Percentiles rank a stretch among this genome's conserved stretches.
phyloP scores from a whole-genome alignment of 2,888 invertebrate genomes.

The Paralinhomoeus sp. region DNA sequence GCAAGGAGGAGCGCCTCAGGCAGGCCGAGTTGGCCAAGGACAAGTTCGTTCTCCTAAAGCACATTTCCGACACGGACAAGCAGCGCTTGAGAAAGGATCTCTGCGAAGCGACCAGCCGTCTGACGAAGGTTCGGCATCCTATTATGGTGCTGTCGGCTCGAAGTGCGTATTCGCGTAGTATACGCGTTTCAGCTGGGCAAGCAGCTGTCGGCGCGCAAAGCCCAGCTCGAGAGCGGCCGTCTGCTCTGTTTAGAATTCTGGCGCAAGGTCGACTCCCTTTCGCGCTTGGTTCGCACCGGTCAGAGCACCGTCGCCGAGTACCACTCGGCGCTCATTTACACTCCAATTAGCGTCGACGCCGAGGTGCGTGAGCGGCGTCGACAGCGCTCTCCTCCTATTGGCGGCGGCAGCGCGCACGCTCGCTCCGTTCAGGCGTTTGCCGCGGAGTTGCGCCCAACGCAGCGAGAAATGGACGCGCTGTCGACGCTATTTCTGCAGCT shows the following conservation, averaged over 20 bases:
- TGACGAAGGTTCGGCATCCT: conserved; percentile 1
- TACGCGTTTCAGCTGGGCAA: neutral
- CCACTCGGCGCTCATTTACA: conserved; percentile 18
- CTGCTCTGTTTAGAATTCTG: conserved; percentile 14
- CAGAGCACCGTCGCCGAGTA: conserved; percentile 16
- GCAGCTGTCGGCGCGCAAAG: neutral
- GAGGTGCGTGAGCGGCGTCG: neutral
- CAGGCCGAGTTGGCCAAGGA: neutral
- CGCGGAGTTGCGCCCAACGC: neutral
- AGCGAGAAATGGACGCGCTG: neutral
- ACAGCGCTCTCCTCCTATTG: neutral
- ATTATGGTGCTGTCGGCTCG: too few relatives aligned
- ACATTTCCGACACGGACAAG: neutral
- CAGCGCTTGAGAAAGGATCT: neutral
- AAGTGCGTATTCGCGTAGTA: too few relatives aligned
- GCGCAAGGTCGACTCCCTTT: conserved; percentile 19
- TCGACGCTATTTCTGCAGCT: neutral
- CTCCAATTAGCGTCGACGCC: conserved; percentile 13
- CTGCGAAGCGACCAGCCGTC: neutral
- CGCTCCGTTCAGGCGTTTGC: neutral
- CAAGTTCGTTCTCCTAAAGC: neutral
- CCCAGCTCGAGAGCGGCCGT: neutral
- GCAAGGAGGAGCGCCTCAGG: neutral
- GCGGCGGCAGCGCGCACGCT: neutral
- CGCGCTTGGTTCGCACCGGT: conserved; percentile 19